A percentile compares a stretch with the other conserved stretches of the same genome.
Evolutionary conservation across 92 coral and sea anemone species (phyloP).

Genomic region (Anthopleura xanthogrammica): DNA sequence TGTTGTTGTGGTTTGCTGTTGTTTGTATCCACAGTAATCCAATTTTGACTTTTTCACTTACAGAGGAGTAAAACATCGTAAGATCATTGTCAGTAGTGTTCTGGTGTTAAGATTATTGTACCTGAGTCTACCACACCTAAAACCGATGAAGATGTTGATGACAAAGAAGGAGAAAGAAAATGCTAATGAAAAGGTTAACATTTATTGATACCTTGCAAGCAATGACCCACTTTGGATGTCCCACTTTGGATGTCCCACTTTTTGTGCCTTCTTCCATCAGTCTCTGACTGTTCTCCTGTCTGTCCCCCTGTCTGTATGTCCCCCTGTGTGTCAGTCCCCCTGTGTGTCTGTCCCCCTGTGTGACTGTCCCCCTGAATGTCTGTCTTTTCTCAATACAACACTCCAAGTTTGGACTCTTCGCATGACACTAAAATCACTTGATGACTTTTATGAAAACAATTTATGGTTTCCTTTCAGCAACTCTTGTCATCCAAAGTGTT

Average conservation of each 20-base stretch:
- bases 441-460: background rate
- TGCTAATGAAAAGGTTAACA: constrained; percentile 19
- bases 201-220: background rate
- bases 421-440: too few species aligned
- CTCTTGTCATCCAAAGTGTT: constrained; percentile 67
- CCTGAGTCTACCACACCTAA: constrained; percentile 84
- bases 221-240: too few species aligned
- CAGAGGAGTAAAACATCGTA: constrained; percentile 53
- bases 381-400: background rate
- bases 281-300: too few species aligned
- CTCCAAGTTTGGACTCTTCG: background rate
- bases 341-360: too few species aligned
- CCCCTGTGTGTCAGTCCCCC: too few species aligned
- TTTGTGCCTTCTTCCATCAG: too few species aligned
- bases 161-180: constrained; percentile 9
- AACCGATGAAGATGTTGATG: constrained; percentile 26
- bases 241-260: too few species aligned
- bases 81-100: constrained; percentile 52
- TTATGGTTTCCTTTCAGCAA: constrained; percentile 29
- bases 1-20: background rate
- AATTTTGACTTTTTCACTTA: background rate
- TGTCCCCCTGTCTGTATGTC: too few species aligned
- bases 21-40: too few species aligned
- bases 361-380: background rate
- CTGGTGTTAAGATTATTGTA: constrained; percentile 78